Percentiles rank a stretch among this genome's conserved stretches.
Evolutionary conservation across 2,113 vertebrate species (phyloP).

Genomic region (Eublepharis macularius): DNA sequence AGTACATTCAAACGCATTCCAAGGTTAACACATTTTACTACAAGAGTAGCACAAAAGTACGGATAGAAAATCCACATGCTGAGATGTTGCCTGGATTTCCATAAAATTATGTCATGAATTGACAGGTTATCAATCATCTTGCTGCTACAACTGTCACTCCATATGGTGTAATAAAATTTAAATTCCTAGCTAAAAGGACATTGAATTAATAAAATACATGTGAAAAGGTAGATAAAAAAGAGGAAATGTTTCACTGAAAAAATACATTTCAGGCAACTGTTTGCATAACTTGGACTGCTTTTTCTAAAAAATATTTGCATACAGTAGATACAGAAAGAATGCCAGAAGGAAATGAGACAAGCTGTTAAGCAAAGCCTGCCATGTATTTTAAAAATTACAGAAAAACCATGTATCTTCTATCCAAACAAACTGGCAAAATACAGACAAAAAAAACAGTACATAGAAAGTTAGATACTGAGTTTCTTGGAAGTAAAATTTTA

Average conservation of each 20-base stretch:
- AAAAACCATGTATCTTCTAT: neutral
- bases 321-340: neutral
- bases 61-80: neutral
- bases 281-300: neutral
- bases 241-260: neutral
- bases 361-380: conserved; percentile 12
- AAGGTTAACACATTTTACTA: conserved; percentile 32
- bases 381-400: conserved; percentile 10
- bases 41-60: neutral
- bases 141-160: neutral
- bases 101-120: neutral
- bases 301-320: neutral
- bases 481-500: neutral
- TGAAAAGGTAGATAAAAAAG: conserved; percentile 31
- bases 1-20: neutral
- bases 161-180: neutral
- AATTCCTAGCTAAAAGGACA: neutral
- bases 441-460: neutral
- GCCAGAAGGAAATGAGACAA: conserved; percentile 13
- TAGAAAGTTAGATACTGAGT: neutral
- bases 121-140: neutral
- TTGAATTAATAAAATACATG: conserved; percentile 8
- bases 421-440: neutral
- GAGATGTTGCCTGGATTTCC: neutral
- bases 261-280: neutral